phyloP scores from a whole-genome alignment of 2,888 invertebrate genomes.

The Lutraria lutraria region DNA sequence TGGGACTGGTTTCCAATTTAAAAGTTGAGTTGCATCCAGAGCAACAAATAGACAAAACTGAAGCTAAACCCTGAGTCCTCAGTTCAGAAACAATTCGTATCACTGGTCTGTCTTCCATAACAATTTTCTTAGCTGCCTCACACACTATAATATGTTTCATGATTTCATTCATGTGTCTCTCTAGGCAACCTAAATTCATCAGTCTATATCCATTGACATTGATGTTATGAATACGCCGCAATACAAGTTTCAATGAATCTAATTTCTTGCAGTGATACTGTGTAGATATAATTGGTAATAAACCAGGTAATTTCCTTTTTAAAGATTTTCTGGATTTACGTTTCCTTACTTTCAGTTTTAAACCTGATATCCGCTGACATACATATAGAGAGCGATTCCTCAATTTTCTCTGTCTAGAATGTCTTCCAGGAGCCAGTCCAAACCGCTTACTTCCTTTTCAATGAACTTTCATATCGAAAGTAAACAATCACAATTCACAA shows the following conservation, averaged over 20 bases:
- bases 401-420: background rate
- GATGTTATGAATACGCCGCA: background rate
- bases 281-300: background rate
- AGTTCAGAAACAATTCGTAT: background rate
- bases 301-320: background rate
- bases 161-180: background rate
- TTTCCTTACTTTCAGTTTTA: background rate
- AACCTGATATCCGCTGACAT: background rate
- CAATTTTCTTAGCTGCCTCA: background rate
- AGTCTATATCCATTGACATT: conserved; percentile 22
- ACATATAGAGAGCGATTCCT: background rate
- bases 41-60: background rate
- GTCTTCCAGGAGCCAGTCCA: background rate
- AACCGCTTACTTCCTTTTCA: background rate
- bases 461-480: background rate
- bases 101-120: background rate
- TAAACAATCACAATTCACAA: background rate
- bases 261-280: background rate
- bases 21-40: conserved; percentile 13
- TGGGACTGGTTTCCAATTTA: conserved; percentile 29
- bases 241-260: background rate
- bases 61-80: conserved; percentile 18
- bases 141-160: conserved; percentile 5
- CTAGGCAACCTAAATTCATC: background rate
- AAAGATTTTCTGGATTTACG: background rate